A percentile compares a stretch with the other conserved stretches of the same genome.
Evolutionary conservation across 2,113 vertebrate genomes (phyloP).

Genomic region (Girardinichthys multiradiatus): DNA sequence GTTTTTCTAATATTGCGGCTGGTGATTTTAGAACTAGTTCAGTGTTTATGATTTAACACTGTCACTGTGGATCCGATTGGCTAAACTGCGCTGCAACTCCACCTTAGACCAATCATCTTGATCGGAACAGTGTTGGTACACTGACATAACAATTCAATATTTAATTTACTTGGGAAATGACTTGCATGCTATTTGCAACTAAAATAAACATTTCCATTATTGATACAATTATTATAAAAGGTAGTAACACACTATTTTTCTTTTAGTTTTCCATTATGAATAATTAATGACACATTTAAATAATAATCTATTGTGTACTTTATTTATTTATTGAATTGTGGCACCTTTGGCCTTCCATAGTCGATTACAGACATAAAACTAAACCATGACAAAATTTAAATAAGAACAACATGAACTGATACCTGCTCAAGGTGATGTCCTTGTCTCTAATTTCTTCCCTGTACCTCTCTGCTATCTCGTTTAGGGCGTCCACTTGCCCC

Average conservation of each 20-base stretch:
- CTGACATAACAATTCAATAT: not conserved
- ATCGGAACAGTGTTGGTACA: not conserved
- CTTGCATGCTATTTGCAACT: too few relatives aligned
- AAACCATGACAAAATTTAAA: not conserved
- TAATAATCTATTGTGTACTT: too few relatives aligned
- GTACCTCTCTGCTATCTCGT: conserved; percentile 52
- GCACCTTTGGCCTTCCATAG: not conserved
- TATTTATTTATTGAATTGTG: too few relatives aligned
- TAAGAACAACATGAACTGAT: conserved; percentile 3
- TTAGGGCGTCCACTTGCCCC: conserved; percentile 73
- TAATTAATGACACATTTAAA: too few relatives aligned
- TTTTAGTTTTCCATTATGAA: too few relatives aligned
- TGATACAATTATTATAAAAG: too few relatives aligned
- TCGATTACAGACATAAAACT: not conserved
- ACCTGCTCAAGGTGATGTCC: conserved; percentile 73
- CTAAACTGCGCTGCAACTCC: not conserved
- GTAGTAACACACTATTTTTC: too few relatives aligned
- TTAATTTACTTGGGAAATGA: too few relatives aligned
- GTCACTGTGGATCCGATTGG: not conserved
- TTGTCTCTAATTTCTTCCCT: conserved; percentile 71
- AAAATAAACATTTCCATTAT: too few relatives aligned
- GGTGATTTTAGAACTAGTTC: not conserved
- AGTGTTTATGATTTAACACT: not conserved
- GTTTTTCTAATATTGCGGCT: not conserved
- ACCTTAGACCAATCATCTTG: not conserved